A percentile compares a stretch with the other conserved stretches of the same genome.
These are phyloP conservation scores for Prosapia bicincta DNA, from an alignment of 2,888 invertebrate species.

Conservation along the genomic window DNA sequence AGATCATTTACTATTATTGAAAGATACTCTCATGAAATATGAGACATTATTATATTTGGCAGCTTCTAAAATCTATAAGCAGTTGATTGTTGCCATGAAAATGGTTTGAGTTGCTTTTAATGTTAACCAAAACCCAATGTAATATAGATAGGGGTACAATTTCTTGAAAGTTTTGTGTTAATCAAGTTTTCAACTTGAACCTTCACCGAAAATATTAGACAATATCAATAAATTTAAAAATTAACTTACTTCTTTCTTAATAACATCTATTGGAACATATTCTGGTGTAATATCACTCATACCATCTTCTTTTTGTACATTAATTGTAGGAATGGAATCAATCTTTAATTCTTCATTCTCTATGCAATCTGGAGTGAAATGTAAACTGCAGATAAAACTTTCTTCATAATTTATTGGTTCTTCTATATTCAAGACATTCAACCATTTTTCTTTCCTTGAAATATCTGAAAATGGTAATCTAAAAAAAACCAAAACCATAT, in stretches of 20 bases:
- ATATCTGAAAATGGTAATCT: neutral
- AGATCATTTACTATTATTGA: no score
- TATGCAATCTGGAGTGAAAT: neutral
- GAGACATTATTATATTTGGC: no score
- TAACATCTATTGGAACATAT: neutral
- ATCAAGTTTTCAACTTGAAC: no score
- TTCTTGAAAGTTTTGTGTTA: no score
- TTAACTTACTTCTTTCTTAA: neutral
- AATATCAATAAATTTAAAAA: neutral
- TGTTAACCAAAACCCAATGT: no score
- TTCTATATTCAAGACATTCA: neutral
- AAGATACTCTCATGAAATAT: no score
- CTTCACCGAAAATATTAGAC: neutral
- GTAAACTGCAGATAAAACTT: neutral
- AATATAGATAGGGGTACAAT: no score
- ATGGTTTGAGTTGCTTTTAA: no score
- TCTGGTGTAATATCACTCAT: neutral
- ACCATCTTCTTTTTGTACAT: neutral
- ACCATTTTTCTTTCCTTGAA: neutral
- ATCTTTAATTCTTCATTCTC: neutral
- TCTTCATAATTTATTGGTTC: neutral
- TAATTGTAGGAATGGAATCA: neutral
- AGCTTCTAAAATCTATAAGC: no score
- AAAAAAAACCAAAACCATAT: neutral
- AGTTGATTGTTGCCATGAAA: no score